Evolutionary conservation across 2,888 invertebrate genomes (phyloP), one percentile per base, ranked within the genome.

Genomic region (Malacosoma neustria): DNA sequence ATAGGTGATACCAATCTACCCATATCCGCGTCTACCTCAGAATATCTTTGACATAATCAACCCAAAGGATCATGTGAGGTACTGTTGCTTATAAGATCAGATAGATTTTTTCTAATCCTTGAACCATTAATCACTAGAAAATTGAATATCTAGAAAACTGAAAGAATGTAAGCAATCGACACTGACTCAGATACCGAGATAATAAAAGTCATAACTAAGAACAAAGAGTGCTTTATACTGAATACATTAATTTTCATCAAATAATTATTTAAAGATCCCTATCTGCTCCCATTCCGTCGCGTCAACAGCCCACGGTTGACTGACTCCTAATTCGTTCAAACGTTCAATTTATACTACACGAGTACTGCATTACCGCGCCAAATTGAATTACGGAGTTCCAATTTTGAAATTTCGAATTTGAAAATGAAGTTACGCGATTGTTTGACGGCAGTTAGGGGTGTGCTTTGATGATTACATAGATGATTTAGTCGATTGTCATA

Each of bases 341-440:
- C 74, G 65, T 62, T 57, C 71, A 59, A 70, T 79, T 74, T 73
- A 67, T 64, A 67, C 54, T 63, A 79, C 80, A 80, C 64, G 75
- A 58, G 62, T 72, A 61, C 57, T 55, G 76, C 80, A 80, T 80
- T 80, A 77, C 65, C 67, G 57, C 53, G 50, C 57, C 58, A 71
- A 74, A 77, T 76, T 58, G 72, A 75, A 72, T 80, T 72, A 75
- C 58, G 5, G 54, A 61, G 65, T 66, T 71, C 65, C 54, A 62
- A 73, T 72, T 76, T 73, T 67, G 61, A 65, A 62, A 73, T 76
- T 73, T 67, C 61, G 65, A 62, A 73, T 75, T 76, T 65, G 63
- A 70, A 76, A 75, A 74, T 75, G 62, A 68, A 73, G 73, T 76
- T 65, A 68, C 58, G 58, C 58, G 61, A 68, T 72, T 77, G 71